phyloP scores from a whole-genome alignment of 2,113 vertebrate genomes.

The Rhea americana region DNA sequence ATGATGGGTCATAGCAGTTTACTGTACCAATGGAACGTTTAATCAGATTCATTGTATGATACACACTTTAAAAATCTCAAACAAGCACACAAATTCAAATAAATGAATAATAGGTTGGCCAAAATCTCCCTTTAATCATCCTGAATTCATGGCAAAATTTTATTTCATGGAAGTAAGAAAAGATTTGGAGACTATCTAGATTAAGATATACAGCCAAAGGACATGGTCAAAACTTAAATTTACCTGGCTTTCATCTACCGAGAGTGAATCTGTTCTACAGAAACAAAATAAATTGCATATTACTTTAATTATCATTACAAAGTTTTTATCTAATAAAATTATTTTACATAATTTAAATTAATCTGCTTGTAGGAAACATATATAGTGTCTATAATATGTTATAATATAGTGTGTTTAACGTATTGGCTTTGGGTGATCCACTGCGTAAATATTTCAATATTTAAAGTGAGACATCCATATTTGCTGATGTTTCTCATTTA shows the following conservation, averaged over 20 bases:
- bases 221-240: constrained; percentile 27
- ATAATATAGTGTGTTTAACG: not conserved
- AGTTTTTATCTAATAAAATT: not conserved
- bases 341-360: not conserved
- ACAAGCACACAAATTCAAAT: constrained; percentile 22
- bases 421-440: not conserved
- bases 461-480: not conserved
- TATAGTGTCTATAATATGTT: not conserved
- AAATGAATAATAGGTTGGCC: not conserved
- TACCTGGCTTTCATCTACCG: not conserved
- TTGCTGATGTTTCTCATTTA: constrained; percentile 1
- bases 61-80: constrained; percentile 8
- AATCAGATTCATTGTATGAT: constrained; percentile 17
- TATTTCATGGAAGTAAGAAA: not conserved
- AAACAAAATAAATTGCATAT: not conserved
- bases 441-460: not conserved
- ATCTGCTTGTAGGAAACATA: not conserved
- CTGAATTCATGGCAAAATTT: constrained; percentile 14
- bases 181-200: not conserved
- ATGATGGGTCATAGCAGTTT: not conserved
- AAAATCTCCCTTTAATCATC: constrained; percentile 6
- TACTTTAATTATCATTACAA: not conserved
- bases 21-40: constrained; percentile 12
- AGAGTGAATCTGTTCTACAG: not conserved
- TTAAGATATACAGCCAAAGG: constrained; percentile 3